These are phyloP conservation scores for Pachymerium ferrugineum DNA, from an alignment of 2,888 invertebrate species.

Conservation along the genomic window DNA sequence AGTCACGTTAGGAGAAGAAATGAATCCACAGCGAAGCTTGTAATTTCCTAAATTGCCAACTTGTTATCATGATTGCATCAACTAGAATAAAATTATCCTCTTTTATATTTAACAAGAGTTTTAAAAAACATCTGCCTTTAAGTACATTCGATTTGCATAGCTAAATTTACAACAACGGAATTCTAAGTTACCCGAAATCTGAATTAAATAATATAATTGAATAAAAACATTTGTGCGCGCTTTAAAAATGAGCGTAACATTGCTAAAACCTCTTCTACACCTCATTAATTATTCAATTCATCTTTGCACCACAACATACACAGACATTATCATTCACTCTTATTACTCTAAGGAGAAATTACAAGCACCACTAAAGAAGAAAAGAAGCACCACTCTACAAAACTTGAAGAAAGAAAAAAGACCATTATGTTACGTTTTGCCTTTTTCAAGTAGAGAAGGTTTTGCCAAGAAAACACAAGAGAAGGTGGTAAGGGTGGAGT, in stretches of 20 bases:
- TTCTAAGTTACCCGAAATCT: too few relatives aligned
- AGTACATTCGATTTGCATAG: slow-evolving; percentile 21
- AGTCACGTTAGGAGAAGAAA: slow-evolving; percentile 7
- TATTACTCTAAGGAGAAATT: slow-evolving; percentile 22
- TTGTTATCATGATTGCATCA: slow-evolving; percentile 22
- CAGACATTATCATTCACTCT: slow-evolving; percentile 25
- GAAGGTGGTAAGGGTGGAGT: neutral
- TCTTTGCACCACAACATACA: slow-evolving; percentile 25
- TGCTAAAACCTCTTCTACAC: slow-evolving; percentile 24
- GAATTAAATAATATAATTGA: neutral
- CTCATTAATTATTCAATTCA: slow-evolving; percentile 27
- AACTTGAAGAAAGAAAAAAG: neutral
- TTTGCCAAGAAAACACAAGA: slow-evolving; percentile 1
- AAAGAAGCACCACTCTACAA: slow-evolving; percentile 24
- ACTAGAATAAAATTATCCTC: slow-evolving; percentile 22
- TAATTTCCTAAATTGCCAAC: slow-evolving; percentile 22
- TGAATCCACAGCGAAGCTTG: slow-evolving; percentile 22
- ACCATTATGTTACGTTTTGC: slow-evolving; percentile 24
- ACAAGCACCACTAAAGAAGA: slow-evolving; percentile 27
- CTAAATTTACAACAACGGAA: too few relatives aligned
- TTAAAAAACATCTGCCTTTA: slow-evolving; percentile 20
- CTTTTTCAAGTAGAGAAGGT: slow-evolving; percentile 10
- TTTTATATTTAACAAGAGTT: slow-evolving; percentile 18
- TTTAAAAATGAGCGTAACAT: neutral
- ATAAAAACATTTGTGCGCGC: neutral